Conservation (phyloP, 2,113 vertebrate species). For the Podarcis cretensis region DNA sequence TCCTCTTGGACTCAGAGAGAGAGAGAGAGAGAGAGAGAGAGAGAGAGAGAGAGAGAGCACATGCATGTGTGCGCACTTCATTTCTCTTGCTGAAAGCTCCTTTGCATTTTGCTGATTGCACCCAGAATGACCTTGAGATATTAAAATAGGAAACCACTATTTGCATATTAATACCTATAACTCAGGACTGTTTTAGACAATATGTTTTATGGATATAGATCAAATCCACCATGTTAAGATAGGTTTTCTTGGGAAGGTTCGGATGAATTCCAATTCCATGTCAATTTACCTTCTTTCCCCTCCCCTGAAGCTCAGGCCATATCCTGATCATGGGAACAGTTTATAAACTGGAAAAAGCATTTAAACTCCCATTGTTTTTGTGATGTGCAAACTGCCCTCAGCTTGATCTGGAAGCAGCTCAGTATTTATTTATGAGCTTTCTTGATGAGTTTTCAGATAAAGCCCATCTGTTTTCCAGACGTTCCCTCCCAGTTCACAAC, state of each 20-base stretch:
- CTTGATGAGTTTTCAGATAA: background rate
- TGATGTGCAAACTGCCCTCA: background rate
- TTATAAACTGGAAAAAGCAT: background rate
- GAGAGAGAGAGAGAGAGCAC: background rate
- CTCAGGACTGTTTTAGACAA: background rate
- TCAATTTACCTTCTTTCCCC: background rate
- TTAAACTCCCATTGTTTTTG: background rate
- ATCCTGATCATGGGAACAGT: background rate
- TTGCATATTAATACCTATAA: slow-evolving; percentile 8
- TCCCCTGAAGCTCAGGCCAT: background rate
- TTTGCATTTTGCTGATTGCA: slow-evolving; percentile 13
- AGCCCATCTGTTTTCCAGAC: background rate
- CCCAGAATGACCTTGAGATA: slow-evolving; percentile 45
- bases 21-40: no score
- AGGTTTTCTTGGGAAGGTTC: slow-evolving; percentile 6
- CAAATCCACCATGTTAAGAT: background rate
- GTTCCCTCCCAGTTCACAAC: background rate
- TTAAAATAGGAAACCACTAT: background rate
- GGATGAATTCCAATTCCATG: slow-evolving; percentile 2
- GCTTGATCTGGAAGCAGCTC: background rate
- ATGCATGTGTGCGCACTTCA: background rate
- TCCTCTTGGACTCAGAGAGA: background rate
- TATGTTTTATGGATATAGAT: background rate
- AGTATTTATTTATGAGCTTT: background rate
- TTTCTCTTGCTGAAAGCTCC: background rate